A percentile compares a stretch with the other conserved stretches of the same genome.
phyloP scores from a whole-genome alignment of 1,140 invertebrate genomes.

The Chionoecetes opilio region DNA sequence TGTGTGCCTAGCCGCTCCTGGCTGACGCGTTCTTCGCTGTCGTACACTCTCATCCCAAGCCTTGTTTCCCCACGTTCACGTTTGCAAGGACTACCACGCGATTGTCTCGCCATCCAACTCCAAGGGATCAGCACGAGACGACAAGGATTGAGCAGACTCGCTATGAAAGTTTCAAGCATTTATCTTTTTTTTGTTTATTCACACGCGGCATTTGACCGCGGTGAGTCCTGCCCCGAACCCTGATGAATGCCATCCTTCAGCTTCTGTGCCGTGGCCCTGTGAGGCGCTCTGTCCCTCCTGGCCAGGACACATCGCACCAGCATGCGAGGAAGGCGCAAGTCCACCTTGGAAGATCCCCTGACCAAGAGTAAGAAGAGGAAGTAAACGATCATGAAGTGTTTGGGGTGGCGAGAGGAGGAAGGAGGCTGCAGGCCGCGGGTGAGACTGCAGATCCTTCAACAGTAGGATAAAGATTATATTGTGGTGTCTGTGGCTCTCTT shows the following conservation, averaged over 20 bases:
- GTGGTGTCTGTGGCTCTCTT: too few species aligned
- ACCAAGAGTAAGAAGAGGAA: slow-evolving; percentile 29
- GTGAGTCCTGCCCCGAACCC: not conserved
- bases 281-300: not conserved
- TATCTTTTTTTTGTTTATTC: not conserved
- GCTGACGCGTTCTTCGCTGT: not conserved
- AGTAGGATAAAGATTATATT: not conserved
- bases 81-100: not conserved
- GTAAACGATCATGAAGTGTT: not conserved
- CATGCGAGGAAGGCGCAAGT: slow-evolving; percentile 5
- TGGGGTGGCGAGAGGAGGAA: not conserved
- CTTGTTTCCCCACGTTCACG: not conserved
- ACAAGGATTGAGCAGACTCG: not conserved
- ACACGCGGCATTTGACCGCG: slow-evolving; percentile 1
- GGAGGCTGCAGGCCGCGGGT: not conserved
- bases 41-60: not conserved
- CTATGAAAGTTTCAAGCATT: slow-evolving; percentile 7
- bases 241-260: slow-evolving; percentile 11
- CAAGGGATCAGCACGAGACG: not conserved
- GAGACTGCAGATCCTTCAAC: not conserved
- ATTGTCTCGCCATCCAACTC: not conserved
- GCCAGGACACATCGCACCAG: not conserved
- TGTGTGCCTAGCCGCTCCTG: not conserved
- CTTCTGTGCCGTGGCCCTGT: not conserved
- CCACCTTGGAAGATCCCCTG: not conserved